Evolutionary conservation across 2,797 vertebrate genomes (phyloP), one percentile per base, ranked within the genome.

Genomic region (Pyrrhura leucotis): DNA sequence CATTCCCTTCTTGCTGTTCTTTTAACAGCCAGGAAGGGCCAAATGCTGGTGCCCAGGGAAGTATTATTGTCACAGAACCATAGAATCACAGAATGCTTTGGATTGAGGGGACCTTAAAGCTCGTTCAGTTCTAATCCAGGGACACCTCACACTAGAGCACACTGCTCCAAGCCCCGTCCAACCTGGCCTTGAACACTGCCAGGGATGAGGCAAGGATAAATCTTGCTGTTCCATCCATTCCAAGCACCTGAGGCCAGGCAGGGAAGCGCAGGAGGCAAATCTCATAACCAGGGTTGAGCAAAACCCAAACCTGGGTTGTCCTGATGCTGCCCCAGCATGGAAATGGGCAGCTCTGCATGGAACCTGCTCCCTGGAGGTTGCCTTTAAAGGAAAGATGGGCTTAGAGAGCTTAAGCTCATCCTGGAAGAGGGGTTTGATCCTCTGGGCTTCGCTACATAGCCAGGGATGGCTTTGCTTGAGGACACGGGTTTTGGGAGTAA

Each of bases 371-470:
- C 9, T n/a, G 22, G 29, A 59, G 15, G 18, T 15, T 20, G 26
- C 18, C 22, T 89, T 67, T 28, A 4, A 22, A 9, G 10, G 44
- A 40, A 15, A 1, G 39, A 58, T 76, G 54, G 45, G 25, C 5
- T 48, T 15, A 8, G 42, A 80, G 59, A 53, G 5, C 35, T 39
- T 53, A 4, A 4, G 6, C 35, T 40, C 39, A 6, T 31, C 69
- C 68, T 33, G 26, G 51, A 25, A n/a, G 66, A 31, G 21, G 51
- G n/a, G 6, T 90, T 63, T 58, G 47, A 19, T 58, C 44, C 26
- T 1, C 0, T 14, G 28, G 51, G 17, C 19, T 92, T 78, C 1
- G 0, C 10, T 72, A 12, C 21, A 4, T 6, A 9, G 40, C 7
- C 6, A 19, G 54, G 33, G 28, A 6, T 6, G 6, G 26, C n/a